Conservation (phyloP, 2,888 invertebrate genomes). For the Lycia hirtaria region DNA sequence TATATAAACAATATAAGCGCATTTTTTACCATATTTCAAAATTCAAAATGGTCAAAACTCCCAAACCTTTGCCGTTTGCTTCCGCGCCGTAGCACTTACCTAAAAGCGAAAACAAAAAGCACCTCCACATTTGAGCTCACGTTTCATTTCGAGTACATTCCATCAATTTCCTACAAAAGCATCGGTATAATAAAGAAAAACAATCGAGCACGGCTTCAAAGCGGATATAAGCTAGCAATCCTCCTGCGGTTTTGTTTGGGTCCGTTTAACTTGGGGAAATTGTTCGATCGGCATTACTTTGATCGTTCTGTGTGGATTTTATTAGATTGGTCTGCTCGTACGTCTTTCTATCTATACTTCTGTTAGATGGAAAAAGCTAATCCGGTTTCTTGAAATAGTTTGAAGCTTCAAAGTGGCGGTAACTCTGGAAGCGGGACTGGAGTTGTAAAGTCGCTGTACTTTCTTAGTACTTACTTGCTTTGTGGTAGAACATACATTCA, state of each 20-base stretch:
- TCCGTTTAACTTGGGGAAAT: slow-evolving; percentile 42
- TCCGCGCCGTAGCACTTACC: not conserved
- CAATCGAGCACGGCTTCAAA: slow-evolving; percentile 26
- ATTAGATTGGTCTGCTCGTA: slow-evolving; percentile 29
- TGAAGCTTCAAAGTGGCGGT: not conserved
- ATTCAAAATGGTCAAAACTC: not conserved
- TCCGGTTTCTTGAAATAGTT: slow-evolving; percentile 5
- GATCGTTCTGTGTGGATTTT: slow-evolving; percentile 35
- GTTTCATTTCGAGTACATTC: slow-evolving; percentile 31
- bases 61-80: not conserved
- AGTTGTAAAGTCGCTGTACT: not conserved
- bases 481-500: too few relatives aligned
- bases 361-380: slow-evolving; percentile 7
- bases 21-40: too few relatives aligned
- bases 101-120: slow-evolving; percentile 19
- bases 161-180: slow-evolving; percentile 40
- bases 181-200: slow-evolving; percentile 38
- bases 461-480: too few relatives aligned
- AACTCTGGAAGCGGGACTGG: not conserved
- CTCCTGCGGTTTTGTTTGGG: slow-evolving; percentile 35
- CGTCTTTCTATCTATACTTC: slow-evolving; percentile 13
- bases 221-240: slow-evolving; percentile 38
- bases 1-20: too few relatives aligned
- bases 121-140: slow-evolving; percentile 11
- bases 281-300: slow-evolving; percentile 42